Percentiles rank a stretch among this genome's conserved stretches.
Conservation (phyloP, 2,797 vertebrate genomes). For the Gorsachius magnificus region DNA sequence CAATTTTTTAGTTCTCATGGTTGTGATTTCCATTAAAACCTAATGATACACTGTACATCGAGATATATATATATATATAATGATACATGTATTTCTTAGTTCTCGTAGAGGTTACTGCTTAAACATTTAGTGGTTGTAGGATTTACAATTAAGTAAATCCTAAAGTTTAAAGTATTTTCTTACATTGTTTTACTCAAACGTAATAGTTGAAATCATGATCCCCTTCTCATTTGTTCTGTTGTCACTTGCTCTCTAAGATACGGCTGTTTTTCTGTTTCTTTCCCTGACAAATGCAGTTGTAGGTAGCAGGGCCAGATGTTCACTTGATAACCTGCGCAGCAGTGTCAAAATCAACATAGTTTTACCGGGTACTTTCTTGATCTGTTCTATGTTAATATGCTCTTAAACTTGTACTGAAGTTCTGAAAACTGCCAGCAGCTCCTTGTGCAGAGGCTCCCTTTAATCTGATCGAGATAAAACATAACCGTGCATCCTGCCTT, state of each 20-base stretch:
- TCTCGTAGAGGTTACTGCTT: neutral
- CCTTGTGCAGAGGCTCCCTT: neutral
- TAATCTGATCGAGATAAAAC: neutral
- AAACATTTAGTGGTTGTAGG: neutral
- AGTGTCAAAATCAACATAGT: neutral
- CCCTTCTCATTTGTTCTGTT: neutral
- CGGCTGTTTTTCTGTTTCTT: neutral
- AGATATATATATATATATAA: no score
- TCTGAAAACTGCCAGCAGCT: neutral
- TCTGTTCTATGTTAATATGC: neutral
- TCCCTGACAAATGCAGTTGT: neutral
- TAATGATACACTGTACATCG: neutral
- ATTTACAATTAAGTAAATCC: no score
- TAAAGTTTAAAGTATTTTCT: no score
- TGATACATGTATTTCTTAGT: neutral
- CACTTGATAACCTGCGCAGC: neutral
- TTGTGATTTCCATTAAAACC: neutral
- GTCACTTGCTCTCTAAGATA: neutral
- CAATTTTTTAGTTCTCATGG: neutral
- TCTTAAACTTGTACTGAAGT: neutral
- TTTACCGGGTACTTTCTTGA: neutral
- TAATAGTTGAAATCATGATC: neutral
- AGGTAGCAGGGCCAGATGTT: neutral
- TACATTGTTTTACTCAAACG: neutral
- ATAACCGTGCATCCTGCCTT: neutral